Base-by-base conservation (phyloP, 2,113 vertebrate species). In the Panthera tigris region DNA sequence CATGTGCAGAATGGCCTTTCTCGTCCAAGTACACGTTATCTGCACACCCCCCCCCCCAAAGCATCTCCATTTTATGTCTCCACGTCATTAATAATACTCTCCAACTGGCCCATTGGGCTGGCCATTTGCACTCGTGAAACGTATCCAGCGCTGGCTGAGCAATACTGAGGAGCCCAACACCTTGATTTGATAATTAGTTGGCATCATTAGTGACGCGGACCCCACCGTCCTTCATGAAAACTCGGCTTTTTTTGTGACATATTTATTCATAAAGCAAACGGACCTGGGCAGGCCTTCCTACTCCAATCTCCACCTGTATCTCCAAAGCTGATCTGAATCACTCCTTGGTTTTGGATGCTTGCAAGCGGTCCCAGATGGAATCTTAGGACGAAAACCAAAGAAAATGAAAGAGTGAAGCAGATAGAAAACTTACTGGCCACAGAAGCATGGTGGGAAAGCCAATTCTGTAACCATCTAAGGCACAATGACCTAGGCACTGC, bases 1-100 rank as follows among this genome's bases (percentile, higher is more conserved):
- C 98, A 98, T 82, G 18, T 91, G 95, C 63, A 89, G 96, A 98
- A 96, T 9, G 96, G 93, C 39, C 95, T 97, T 92, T 98, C 96
- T 87, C 94, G 23, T 91, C 88, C 61, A 94, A 96, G 97, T 41
- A 55, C 80, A 83, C 89, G 80, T 95, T 95, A 79, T 13, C 57
- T 45, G 74, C 48, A 87, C 92, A 45, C 74, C 65, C 82, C 69
- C 0, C 31, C 10, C 1, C 13, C 23, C 8, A 18, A 74, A 84
- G 57, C 81, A 82, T 90, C 95, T 97, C 89, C 68, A 31, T 85
- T 93, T 23, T 39, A 65, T 4, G 4, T 33, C 83, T 86, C 48
- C 36, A 31, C 81, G 48, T 86, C 89, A 91, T 96, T 97, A 80
- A 87, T 79, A 5, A 7, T 3, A 2, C 68, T 12, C 83, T 50